These are phyloP conservation scores for Fregetta grallaria DNA, from an alignment of 2,113 vertebrate species.

Conservation along the genomic window DNA sequence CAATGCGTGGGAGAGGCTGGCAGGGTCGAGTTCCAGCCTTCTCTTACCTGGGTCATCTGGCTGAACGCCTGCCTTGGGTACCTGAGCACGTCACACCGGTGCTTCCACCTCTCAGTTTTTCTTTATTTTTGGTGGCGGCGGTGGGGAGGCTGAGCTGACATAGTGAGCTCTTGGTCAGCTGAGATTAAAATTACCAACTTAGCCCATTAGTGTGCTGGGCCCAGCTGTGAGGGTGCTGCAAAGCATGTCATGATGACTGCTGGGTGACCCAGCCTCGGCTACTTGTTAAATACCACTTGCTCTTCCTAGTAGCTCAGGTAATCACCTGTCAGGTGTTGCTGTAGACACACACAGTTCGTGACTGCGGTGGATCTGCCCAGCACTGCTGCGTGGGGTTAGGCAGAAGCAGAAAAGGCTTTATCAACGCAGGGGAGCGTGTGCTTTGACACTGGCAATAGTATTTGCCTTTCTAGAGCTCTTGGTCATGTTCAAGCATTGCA, in stretches of 20 bases:
- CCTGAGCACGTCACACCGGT: neutral
- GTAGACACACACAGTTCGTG: neutral
- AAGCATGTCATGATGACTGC: neutral
- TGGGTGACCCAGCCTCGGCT: accelerated
- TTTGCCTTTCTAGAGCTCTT: neutral
- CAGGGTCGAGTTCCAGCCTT: neutral
- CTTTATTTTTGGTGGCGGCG: neutral
- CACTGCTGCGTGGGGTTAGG: neutral
- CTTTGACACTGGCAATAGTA: neutral
- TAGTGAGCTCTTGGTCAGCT: neutral
- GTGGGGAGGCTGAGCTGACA: neutral
- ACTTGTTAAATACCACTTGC: neutral
- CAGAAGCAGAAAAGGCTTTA: neutral
- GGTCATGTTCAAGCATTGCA: neutral
- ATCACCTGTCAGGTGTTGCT: neutral
- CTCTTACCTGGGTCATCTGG: neutral
- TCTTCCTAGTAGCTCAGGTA: neutral
- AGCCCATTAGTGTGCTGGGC: neutral
- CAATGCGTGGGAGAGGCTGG: neutral
- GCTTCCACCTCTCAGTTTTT: neutral
- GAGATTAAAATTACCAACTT: neutral
- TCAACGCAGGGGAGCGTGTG: neutral
- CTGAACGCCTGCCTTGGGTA: neutral
- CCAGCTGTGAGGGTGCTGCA: neutral
- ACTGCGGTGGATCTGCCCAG: neutral